These are phyloP conservation scores for Caerostris darwini DNA, from an alignment of 1,140 invertebrate species.

Conservation along the genomic window DNA sequence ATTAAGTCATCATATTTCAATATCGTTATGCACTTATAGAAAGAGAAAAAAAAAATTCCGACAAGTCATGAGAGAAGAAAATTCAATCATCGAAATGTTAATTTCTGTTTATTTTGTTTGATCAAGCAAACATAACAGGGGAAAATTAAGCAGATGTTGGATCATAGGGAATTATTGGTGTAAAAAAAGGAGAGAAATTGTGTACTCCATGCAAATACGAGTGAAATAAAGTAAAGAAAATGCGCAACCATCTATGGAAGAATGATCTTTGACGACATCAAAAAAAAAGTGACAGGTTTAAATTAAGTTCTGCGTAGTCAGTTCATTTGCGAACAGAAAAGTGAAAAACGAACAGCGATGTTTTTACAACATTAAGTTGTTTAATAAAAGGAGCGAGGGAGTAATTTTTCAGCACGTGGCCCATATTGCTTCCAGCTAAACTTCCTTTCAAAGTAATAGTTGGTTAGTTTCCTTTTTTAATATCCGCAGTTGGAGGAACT, in stretches of 20 bases:
- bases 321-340: slow-evolving; percentile 30
- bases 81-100: neutral
- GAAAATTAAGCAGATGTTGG: neutral
- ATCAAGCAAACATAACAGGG: neutral
- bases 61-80: neutral
- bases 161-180: neutral
- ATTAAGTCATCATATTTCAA: neutral
- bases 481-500: slow-evolving; percentile 3
- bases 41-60: neutral
- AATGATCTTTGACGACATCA: neutral
- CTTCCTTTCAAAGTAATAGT: neutral
- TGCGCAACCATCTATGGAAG: neutral
- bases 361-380: slow-evolving; percentile 48
- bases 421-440: slow-evolving; percentile 8
- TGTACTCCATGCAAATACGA: slow-evolving; percentile 9
- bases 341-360: slow-evolving; percentile 32
- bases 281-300: slow-evolving; percentile 3
- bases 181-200: neutral
- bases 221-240: neutral
- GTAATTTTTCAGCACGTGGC: slow-evolving; percentile 16
- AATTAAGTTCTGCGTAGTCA: slow-evolving; percentile 31
- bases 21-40: neutral
- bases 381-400: slow-evolving; percentile 2
- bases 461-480: slow-evolving; percentile 44
- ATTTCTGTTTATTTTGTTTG: slow-evolving; percentile 37